Conservation (phyloP, 1,140 invertebrate species). For the Pseudomyrmex dendroicus region DNA sequence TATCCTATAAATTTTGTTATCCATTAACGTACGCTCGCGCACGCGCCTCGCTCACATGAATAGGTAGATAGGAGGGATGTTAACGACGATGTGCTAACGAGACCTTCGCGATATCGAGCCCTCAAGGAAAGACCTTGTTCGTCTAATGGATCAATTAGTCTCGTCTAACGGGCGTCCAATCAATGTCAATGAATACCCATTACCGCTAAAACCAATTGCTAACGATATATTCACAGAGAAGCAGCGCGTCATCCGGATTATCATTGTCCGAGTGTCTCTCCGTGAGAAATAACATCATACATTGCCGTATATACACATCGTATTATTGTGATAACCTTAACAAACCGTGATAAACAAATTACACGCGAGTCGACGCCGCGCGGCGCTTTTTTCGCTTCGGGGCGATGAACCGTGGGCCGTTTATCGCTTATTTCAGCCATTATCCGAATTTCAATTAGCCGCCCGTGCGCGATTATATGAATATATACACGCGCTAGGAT, state of each 20-base stretch:
- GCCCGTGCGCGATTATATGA: conserved; percentile 19
- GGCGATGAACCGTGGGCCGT: conserved; percentile 40
- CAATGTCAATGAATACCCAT: conserved; percentile 68
- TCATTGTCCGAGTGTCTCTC: not conserved
- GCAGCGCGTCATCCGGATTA: conserved; percentile 31
- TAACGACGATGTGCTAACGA: conserved; percentile 62
- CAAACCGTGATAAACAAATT: conserved; percentile 68
- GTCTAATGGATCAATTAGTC: conserved; percentile 73
- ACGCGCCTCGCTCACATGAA: not conserved
- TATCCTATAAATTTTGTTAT: conserved; percentile 66
- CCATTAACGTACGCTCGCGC: conserved; percentile 26
- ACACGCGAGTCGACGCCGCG: not conserved
- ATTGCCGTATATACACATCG: not conserved
- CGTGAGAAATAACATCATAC: not conserved
- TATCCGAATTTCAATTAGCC: conserved; percentile 72
- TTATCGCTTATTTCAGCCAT: conserved; percentile 66
- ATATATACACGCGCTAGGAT: not conserved
- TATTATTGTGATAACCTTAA: conserved; percentile 53
- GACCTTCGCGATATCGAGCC: conserved; percentile 55
- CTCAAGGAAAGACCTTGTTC: conserved; percentile 63
- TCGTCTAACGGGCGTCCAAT: conserved; percentile 61
- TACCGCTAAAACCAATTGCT: conserved; percentile 66
- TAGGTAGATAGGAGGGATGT: not conserved
- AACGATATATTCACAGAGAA: conserved; percentile 56
- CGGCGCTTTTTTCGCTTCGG: conserved; percentile 37